Percentiles rank a stretch among this genome's conserved stretches.
Evolutionary conservation across 2,888 invertebrate genomes (phyloP).

Genomic region (Scaptomyza polygonia): DNA sequence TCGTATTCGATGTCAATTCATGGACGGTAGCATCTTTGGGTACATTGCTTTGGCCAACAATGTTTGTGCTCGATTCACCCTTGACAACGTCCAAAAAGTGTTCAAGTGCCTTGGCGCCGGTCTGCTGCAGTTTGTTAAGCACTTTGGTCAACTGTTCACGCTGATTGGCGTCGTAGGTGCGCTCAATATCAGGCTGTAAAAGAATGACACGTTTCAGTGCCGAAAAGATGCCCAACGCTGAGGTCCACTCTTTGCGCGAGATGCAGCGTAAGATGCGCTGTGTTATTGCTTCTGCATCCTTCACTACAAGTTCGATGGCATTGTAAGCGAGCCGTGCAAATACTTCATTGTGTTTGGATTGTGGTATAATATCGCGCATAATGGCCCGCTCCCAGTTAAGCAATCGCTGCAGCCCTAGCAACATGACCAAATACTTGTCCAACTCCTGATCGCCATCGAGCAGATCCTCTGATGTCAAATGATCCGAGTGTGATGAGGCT

Average conservation of each 20-base stretch:
- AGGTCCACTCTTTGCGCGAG: conserved; percentile 90
- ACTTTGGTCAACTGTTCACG: conserved; percentile 90
- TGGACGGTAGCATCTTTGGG: conserved; percentile 99
- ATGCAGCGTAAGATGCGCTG: conserved; percentile 90
- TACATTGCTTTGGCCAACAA: conserved; percentile 85
- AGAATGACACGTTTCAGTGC: conserved; percentile 91
- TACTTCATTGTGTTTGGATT: conserved; percentile 91
- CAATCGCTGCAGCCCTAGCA: conserved; percentile 92
- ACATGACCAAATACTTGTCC: conserved; percentile 92
- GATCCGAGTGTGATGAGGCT: conserved; percentile 82
- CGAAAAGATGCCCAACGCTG: conserved; percentile 92
- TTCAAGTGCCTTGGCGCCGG: conserved; percentile 94
- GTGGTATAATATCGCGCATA: conserved; percentile 93
- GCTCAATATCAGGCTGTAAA: conserved; percentile 92
- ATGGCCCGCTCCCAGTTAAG: conserved; percentile 94
- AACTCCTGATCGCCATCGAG: conserved; percentile 90
- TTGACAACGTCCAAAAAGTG: conserved; percentile 96
- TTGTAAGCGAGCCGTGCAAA: conserved; percentile 93
- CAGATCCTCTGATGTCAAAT: conserved; percentile 82
- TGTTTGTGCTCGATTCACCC: conserved; percentile 90
- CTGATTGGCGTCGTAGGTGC: conserved; percentile 89
- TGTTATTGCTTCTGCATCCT: conserved; percentile 94
- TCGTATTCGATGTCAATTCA: conserved; percentile 96
- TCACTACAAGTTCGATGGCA: conserved; percentile 92
- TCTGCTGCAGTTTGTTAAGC: conserved; percentile 89